Conservation (phyloP, 2,113 vertebrate genomes). For the Lamprologus speciosus region DNA sequence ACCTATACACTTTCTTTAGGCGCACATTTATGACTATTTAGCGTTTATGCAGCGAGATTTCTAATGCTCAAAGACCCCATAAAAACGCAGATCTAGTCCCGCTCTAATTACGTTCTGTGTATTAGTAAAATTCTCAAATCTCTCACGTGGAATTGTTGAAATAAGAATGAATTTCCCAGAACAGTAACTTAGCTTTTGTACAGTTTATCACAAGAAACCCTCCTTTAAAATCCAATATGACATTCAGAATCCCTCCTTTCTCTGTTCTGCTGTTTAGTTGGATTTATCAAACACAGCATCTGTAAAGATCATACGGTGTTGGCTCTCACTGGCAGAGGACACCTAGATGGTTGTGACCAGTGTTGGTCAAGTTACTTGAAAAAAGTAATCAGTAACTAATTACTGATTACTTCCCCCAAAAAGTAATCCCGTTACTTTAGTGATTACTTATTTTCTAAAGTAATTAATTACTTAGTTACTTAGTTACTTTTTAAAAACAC, state of each 20-base stretch:
- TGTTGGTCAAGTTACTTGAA: too few species aligned
- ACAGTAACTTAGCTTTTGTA: neutral
- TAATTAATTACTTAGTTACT: too few species aligned
- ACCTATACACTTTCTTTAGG: neutral
- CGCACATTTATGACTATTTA: neutral
- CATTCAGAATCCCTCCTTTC: neutral
- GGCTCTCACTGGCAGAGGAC: neutral
- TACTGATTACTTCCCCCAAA: too few species aligned
- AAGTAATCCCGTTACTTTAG: too few species aligned
- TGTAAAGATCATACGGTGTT: conserved; percentile 14
- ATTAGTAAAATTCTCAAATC: neutral
- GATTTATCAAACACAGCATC: conserved; percentile 8
- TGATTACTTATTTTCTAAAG: too few species aligned
- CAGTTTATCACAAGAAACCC: neutral
- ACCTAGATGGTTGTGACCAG: neutral
- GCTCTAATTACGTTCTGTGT: conserved; percentile 10
- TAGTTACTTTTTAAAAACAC: too few species aligned
- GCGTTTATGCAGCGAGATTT: neutral
- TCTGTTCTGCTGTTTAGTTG: neutral
- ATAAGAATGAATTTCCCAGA: neutral
- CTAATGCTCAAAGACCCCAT: neutral
- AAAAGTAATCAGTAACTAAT: too few species aligned
- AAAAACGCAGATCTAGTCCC: neutral
- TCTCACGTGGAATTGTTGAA: neutral
- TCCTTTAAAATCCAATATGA: neutral